phyloP scores from a whole-genome alignment of 2,888 invertebrate species.

The Cabera pusaria region DNA sequence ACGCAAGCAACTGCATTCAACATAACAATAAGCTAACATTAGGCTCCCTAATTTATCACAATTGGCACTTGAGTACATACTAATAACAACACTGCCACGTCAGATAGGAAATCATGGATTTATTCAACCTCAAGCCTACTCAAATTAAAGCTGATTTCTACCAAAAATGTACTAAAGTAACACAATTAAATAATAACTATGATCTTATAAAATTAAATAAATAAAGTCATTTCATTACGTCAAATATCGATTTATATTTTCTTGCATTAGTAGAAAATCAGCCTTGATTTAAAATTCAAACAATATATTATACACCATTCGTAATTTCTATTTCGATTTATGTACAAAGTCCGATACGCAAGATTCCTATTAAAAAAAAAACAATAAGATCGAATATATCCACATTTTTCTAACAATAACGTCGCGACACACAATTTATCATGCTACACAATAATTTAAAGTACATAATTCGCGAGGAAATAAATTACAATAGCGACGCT shows the following conservation, averaged over 20 bases:
- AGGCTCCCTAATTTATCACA: conserved; percentile 80
- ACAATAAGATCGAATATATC: neutral
- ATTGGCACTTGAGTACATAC: conserved; percentile 80
- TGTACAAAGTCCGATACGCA: no score
- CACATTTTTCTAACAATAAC: no score
- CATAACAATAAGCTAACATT: conserved; percentile 40
- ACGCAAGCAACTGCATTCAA: conserved; percentile 8
- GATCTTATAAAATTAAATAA: no score
- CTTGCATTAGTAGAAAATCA: no score
- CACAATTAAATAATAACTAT: no score
- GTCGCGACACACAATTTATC: conserved; percentile 29
- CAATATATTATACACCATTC: neutral
- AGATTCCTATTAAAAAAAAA: no score
- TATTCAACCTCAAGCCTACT: no score
- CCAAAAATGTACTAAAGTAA: no score
- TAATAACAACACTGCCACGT: conserved; percentile 56
- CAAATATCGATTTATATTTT: neutral
- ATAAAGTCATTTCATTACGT: no score
- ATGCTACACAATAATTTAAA: conserved; percentile 61
- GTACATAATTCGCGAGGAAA: conserved; percentile 63
- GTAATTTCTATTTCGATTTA: no score
- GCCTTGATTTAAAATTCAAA: neutral
- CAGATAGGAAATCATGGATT: no score
- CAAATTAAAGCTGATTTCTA: no score
- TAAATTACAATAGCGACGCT: conserved; percentile 67